Evolutionary conservation across 2,797 vertebrate species (phyloP).

Genomic region (Heliangelus exortis): DNA sequence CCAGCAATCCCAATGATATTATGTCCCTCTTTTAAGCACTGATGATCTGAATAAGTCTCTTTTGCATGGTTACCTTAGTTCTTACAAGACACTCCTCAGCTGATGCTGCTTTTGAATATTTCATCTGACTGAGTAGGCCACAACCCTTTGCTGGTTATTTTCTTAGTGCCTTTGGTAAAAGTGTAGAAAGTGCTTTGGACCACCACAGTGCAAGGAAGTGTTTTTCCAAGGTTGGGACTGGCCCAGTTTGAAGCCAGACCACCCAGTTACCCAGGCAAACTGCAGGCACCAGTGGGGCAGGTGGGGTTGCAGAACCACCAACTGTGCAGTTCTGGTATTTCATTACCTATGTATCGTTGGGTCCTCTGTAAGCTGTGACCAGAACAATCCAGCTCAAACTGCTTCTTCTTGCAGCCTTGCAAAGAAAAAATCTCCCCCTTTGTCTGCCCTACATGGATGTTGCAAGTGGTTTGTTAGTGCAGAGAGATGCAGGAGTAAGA

Average conservation of each 20-base stretch:
- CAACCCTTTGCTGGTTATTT: background rate
- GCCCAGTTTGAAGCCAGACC: background rate
- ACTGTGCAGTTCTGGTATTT: background rate
- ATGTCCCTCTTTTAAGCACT: background rate
- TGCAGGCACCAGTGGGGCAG: accelerated
- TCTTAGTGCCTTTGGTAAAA: background rate
- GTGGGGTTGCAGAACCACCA: background rate
- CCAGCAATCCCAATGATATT: accelerated
- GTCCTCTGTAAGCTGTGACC: background rate
- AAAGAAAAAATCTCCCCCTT: background rate
- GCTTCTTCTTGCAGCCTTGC: background rate
- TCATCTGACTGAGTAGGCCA: background rate
- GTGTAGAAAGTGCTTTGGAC: background rate
- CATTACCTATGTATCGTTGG: accelerated
- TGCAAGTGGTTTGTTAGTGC: background rate
- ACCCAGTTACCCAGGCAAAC: background rate
- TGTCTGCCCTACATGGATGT: accelerated
- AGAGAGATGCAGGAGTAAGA: background rate
- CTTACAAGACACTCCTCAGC: background rate
- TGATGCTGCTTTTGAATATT: background rate
- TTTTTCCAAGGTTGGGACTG: background rate
- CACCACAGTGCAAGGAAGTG: background rate
- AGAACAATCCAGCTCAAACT: background rate
- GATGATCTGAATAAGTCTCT: background rate
- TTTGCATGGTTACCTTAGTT: background rate